Evolutionary conservation across 2,888 invertebrate species (phyloP).

Genomic region (Folsomia manolachei): DNA sequence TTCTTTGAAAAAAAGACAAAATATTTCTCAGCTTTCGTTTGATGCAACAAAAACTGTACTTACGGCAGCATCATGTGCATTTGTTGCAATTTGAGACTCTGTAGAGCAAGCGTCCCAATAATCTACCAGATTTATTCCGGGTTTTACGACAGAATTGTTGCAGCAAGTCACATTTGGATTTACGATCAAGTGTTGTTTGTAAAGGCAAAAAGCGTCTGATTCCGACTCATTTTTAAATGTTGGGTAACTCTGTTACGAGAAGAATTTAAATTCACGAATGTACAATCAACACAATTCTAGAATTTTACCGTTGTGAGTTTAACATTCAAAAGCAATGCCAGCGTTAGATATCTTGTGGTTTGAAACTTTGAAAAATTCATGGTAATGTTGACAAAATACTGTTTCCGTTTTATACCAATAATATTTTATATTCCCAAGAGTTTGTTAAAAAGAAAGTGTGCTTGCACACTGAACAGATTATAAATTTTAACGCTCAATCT

Average conservation of each 20-base stretch:
- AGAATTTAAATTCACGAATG: too few relatives aligned
- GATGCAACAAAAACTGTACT: background rate
- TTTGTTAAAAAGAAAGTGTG: too few relatives aligned
- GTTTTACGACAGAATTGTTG: conserved; percentile 21
- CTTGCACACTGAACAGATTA: too few relatives aligned
- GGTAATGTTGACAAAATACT: too few relatives aligned
- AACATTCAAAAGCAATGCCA: too few relatives aligned
- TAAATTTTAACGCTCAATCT: too few relatives aligned
- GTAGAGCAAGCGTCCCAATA: conserved; percentile 18
- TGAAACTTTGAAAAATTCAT: too few relatives aligned
- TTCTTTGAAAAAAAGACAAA: background rate
- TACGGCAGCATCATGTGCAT: conserved; percentile 9
- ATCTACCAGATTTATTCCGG: conserved; percentile 21
- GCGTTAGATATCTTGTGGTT: too few relatives aligned
- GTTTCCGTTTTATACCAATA: too few relatives aligned
- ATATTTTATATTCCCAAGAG: too few relatives aligned
- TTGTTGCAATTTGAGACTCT: background rate
- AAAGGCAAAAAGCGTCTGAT: conserved; percentile 20
- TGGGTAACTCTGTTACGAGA: background rate
- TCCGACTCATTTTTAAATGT: background rate
- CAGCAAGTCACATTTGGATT: conserved; percentile 35
- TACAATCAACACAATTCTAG: too few relatives aligned
- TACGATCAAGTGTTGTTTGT: conserved; percentile 28
- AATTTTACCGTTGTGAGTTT: too few relatives aligned
- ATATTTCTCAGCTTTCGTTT: background rate